These are phyloP conservation scores for Cardinalis cardinalis DNA, from an alignment of 2,113 vertebrate species.

Conservation along the genomic window DNA sequence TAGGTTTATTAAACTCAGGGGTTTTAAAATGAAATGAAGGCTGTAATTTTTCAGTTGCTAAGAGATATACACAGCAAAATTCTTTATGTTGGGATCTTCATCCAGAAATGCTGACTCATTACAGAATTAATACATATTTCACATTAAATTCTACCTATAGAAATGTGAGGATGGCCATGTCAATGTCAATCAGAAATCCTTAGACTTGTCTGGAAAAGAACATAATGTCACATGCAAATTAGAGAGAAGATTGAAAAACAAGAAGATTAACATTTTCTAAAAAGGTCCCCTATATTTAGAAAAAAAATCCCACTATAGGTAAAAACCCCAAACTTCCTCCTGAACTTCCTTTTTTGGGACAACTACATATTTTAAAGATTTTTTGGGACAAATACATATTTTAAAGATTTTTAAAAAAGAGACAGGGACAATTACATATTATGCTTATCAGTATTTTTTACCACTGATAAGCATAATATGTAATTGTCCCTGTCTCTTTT, in stretches of 20 bases:
- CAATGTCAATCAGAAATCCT: not conserved
- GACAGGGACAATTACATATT: too few species aligned
- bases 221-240: not conserved
- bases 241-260: not conserved
- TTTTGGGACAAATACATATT: too few species aligned
- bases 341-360: not conserved
- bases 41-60: not conserved
- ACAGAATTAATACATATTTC: not conserved
- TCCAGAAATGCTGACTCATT: not conserved
- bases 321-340: not conserved
- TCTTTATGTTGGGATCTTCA: not conserved
- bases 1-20: not conserved
- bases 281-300: not conserved
- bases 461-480: slow-evolving; percentile 6
- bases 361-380: too few species aligned
- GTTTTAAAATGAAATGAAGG: not conserved
- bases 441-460: not conserved
- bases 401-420: too few species aligned
- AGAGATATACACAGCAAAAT: not conserved
- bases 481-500: not conserved
- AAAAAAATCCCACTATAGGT: not conserved
- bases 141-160: not conserved
- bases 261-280: not conserved
- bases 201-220: not conserved
- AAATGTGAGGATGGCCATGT: not conserved